Conservation (phyloP, 2,888 invertebrate genomes). For the Hemaris fuciformis region DNA sequence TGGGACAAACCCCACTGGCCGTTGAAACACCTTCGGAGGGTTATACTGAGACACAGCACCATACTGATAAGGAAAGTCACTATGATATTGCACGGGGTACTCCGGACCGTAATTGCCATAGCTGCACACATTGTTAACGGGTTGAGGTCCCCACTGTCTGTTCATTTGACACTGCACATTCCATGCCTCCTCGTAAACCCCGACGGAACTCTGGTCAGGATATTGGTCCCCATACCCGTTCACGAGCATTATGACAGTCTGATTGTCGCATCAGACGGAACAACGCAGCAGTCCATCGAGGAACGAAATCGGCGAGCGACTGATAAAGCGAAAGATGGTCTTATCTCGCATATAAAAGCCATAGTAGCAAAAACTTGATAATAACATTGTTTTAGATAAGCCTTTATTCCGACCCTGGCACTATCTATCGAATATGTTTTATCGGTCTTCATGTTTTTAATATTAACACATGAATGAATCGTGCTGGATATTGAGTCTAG, state of each 20-base stretch:
- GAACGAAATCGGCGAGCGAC: conserved; percentile 69
- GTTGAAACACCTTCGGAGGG: conserved; percentile 38
- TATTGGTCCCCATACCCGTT: conserved; percentile 45
- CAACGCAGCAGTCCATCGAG: conserved; percentile 68
- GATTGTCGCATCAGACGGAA: conserved; percentile 33
- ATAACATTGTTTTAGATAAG: conserved; percentile 65
- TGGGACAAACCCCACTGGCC: conserved; percentile 38
- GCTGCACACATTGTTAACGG: conserved; percentile 41
- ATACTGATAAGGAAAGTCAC: conserved; percentile 41
- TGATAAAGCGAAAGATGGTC: conserved; percentile 72
- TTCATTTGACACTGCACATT: conserved; percentile 58
- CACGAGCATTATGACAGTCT: conserved; percentile 56
- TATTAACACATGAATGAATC: neutral
- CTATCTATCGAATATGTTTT: conserved; percentile 4
- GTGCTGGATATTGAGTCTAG: neutral
- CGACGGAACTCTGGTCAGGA: conserved; percentile 52
- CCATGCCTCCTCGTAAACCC: conserved; percentile 57
- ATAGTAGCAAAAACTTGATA: conserved; percentile 72
- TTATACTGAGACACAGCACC: conserved; percentile 42
- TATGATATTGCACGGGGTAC: conserved; percentile 56
- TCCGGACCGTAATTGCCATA: conserved; percentile 44
- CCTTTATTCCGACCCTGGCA: conserved; percentile 39
- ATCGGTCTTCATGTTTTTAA: neutral
- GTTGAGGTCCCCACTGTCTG: conserved; percentile 54
- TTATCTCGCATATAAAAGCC: conserved; percentile 67